phyloP scores from a whole-genome alignment of 2,113 vertebrate genomes.

The Merops nubicus region DNA sequence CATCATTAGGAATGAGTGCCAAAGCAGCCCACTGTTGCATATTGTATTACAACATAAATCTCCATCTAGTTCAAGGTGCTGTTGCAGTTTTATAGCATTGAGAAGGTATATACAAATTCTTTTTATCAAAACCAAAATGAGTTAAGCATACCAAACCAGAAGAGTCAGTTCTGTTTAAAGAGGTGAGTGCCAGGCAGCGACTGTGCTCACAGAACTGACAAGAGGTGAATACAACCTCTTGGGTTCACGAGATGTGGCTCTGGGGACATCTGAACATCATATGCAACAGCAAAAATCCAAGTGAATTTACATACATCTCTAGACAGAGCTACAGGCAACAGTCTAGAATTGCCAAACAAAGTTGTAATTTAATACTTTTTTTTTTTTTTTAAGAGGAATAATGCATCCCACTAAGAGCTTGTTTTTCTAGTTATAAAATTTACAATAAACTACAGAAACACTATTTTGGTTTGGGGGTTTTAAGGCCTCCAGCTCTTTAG shows the following conservation, averaged over 20 bases:
- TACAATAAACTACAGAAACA: not conserved
- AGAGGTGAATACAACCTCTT: not conserved
- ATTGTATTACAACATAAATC: not conserved
- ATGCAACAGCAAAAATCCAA: not conserved
- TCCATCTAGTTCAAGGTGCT: not conserved
- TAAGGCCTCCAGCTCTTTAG: not conserved
- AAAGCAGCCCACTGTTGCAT: not conserved
- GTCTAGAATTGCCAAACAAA: not conserved
- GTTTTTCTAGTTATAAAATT: not conserved
- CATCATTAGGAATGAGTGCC: not conserved
- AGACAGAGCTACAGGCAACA: accelerated
- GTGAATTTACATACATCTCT: not conserved
- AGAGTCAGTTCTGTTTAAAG: not conserved
- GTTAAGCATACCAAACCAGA: not conserved
- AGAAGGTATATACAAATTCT: not conserved
- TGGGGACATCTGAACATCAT: not conserved
- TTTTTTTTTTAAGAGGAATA: not conserved
- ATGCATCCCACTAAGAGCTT: not conserved
- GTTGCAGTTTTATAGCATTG: not conserved
- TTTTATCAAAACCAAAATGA: not conserved
- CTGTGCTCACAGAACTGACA: accelerated
- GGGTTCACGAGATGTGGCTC: accelerated
- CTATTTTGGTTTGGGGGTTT: accelerated
- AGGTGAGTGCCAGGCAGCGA: not conserved
- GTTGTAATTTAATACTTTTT: not conserved